Evolutionary conservation across 2,888 invertebrate species (phyloP).

Genomic region (Tromatobia lineatoria): DNA sequence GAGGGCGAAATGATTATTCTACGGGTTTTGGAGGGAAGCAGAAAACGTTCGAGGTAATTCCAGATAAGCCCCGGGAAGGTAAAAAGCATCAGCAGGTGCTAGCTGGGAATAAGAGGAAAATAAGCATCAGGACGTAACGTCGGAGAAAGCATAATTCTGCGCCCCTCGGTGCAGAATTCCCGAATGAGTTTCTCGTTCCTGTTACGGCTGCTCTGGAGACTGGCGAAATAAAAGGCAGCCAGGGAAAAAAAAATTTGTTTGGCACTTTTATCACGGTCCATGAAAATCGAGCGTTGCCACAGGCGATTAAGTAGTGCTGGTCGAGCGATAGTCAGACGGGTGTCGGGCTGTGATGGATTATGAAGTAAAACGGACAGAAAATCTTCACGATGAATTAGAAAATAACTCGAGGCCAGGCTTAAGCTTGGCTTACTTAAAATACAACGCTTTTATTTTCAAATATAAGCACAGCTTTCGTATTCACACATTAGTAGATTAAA

Average conservation of each 20-base stretch:
- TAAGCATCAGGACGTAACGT: conserved; percentile 48
- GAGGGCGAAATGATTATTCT: conserved; percentile 49
- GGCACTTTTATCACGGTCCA: conserved; percentile 17
- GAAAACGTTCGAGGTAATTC: conserved; percentile 30
- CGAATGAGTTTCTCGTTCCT: conserved; percentile 43
- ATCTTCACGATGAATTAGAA: neutral
- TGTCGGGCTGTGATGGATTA: conserved; percentile 8
- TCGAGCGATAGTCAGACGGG: conserved; percentile 38
- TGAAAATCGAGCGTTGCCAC: conserved; percentile 17
- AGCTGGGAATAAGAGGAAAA: conserved; percentile 45
- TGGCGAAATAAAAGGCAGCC: conserved; percentile 2
- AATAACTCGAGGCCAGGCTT: neutral
- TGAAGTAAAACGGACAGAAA: neutral
- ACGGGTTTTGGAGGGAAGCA: conserved; percentile 14
- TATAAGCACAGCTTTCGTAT: neutral
- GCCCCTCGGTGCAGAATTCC: conserved; percentile 28
- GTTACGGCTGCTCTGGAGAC: conserved; percentile 13
- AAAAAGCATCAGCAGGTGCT: conserved; percentile 50
- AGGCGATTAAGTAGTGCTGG: conserved; percentile 33
- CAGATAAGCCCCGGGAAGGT: conserved; percentile 43
- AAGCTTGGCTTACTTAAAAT: neutral
- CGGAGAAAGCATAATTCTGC: conserved; percentile 47
- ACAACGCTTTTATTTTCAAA: neutral
- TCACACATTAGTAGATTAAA: no score
- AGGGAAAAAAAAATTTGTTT: conserved; percentile 28